Base-by-base conservation (phyloP, 2,113 vertebrate genomes). In the Garra rufa region DNA sequence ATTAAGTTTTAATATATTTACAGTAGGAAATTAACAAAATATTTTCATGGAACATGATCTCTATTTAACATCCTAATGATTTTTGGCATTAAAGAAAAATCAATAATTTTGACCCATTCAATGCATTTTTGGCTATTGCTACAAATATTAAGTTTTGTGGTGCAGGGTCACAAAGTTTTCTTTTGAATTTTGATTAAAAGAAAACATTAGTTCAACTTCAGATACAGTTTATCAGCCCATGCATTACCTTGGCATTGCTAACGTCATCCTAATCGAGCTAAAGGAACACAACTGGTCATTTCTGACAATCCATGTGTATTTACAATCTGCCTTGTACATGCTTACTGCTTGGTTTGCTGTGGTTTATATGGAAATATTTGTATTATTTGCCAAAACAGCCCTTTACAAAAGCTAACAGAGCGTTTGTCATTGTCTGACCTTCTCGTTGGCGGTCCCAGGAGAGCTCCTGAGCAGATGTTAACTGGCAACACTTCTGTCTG, bases 391-490 rank as follows among this genome's bases (percentile, higher is more conserved):
- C 63, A 83, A 86, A 76, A 61, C 67, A 79, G 75, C 52, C 74
- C 26, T 28, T 71, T 46, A 8, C 55, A 61, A 69, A 61, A 24
- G 50, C 48, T 38, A 86, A 69, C 26, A 24, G 74, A 81, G 71
- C 30, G n/a, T 83, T 86, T 71, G 81, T 86, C 85, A 83, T 78
- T 86, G 85, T 70, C 85, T 83, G 75, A 86, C 85, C 85, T 86
- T 86, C 74, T 83, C 75, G 7, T 28, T 28, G 61, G 19, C 14
- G 17, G 52, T 79, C 85, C 55, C 81, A 28, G 21, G 75, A 83
- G 85, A 55, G 67, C 61, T 83, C 28, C 46, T 17, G 81, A 83
- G 73, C 85, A 86, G 85, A 86, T 86, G 75, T 79, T 83, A 34
- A 41, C 85, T 61, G 67, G 65, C 76, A 83, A 26, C 81, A 63